Percentiles rank a stretch among this genome's conserved stretches.
phyloP scores from a whole-genome alignment of 2,888 invertebrate genomes.

The Eristalinus aeneus region DNA sequence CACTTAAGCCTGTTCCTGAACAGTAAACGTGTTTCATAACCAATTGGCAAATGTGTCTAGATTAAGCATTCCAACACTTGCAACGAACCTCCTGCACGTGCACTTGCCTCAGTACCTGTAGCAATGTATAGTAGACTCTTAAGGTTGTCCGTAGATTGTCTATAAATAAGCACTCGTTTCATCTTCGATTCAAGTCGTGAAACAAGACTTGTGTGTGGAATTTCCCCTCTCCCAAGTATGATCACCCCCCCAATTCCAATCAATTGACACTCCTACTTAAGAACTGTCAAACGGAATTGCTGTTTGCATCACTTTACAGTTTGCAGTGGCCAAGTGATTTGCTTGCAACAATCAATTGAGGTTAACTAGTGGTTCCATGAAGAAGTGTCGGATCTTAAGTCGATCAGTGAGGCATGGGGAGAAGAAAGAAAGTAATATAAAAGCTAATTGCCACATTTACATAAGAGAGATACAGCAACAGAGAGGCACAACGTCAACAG shows the following conservation, averaged over 20 bases:
- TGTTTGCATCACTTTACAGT: constrained; percentile 50
- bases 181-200: background rate
- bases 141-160: no score
- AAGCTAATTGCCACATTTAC: constrained; percentile 56
- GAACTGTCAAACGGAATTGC: constrained; percentile 59
- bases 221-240: background rate
- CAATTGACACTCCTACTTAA: constrained; percentile 63
- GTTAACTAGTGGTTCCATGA: constrained; percentile 45
- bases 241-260: constrained; percentile 7
- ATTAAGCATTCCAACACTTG: no score
- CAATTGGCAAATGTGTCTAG: no score
- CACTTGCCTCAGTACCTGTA: no score
- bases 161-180: background rate
- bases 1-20: background rate
- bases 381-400: constrained; percentile 21
- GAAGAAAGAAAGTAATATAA: constrained; percentile 1
- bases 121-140: no score
- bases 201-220: background rate
- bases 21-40: no score
- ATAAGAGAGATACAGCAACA: constrained; percentile 36
- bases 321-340: constrained; percentile 50
- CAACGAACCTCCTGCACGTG: no score
- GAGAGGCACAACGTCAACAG: background rate
- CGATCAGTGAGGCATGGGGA: background rate
- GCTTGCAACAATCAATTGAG: constrained; percentile 62